These are phyloP conservation scores for Heliconius ethilla DNA, from an alignment of 2,888 invertebrate genomes.

Conservation along the genomic window DNA sequence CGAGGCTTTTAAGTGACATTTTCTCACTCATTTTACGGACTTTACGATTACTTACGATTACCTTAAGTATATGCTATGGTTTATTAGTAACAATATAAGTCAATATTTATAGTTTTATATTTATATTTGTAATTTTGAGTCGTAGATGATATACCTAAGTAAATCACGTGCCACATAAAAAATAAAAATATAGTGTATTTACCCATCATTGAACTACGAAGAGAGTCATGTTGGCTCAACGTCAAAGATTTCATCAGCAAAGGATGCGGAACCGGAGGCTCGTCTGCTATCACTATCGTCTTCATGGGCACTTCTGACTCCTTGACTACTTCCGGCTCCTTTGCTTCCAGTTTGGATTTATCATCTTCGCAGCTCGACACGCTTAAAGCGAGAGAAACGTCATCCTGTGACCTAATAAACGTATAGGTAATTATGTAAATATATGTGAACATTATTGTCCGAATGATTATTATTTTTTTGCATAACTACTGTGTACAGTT, in stretches of 20 bases:
- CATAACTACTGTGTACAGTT: no score
- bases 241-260: constrained; percentile 77
- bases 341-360: constrained; percentile 69
- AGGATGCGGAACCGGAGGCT: constrained; percentile 73
- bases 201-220: constrained; percentile 78
- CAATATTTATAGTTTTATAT: background rate
- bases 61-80: no score
- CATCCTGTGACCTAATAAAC: constrained; percentile 73
- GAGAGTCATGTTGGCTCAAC: constrained; percentile 71
- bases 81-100: background rate
- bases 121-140: background rate
- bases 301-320: constrained; percentile 67
- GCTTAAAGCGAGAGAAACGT: constrained; percentile 76
- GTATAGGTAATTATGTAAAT: background rate
- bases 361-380: constrained; percentile 80
- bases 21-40: no score
- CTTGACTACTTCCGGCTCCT: constrained; percentile 51
- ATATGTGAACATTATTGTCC: no score
- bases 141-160: no score
- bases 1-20: no score
- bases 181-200: constrained; percentile 40
- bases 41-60: no score
- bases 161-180: no score
- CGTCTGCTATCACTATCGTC: constrained; percentile 72
- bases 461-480: no score